Evolutionary conservation across 2,797 vertebrate species (phyloP).

Genomic region (Chrysolophus pictus): DNA sequence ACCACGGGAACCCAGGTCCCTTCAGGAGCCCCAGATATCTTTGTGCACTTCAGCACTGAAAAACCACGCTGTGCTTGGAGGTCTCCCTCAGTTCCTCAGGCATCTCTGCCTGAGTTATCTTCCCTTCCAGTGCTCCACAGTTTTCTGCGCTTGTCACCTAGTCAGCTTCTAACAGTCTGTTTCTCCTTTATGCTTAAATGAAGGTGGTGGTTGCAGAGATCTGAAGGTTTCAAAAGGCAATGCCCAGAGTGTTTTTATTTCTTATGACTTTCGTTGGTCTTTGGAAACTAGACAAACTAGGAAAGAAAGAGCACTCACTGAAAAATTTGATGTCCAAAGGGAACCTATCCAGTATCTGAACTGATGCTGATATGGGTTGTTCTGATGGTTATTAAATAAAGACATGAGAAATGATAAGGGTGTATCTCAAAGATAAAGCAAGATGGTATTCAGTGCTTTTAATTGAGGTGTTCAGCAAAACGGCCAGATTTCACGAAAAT

Average conservation of each 20-base stretch:
- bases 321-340: not conserved
- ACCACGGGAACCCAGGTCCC: fast-evolving
- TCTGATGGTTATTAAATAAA: not conserved
- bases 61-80: not conserved
- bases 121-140: not conserved
- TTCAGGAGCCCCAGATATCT: not conserved
- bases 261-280: not conserved
- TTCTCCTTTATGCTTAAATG: not conserved
- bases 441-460: not conserved
- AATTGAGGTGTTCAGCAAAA: not conserved
- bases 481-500: not conserved
- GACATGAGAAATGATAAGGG: not conserved
- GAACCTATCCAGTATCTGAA: not conserved
- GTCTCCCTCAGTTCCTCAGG: not conserved
- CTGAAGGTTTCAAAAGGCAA: not conserved
- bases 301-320: not conserved
- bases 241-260: not conserved
- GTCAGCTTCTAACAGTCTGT: not conserved
- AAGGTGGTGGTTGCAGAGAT: not conserved
- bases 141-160: not conserved
- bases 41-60: not conserved
- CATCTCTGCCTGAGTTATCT: fast-evolving
- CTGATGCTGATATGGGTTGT: not conserved
- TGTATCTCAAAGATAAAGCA: not conserved
- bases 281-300: not conserved